Conservation (phyloP, 2,113 vertebrate genomes). For the Boulengeromyrus knoepffleri region DNA sequence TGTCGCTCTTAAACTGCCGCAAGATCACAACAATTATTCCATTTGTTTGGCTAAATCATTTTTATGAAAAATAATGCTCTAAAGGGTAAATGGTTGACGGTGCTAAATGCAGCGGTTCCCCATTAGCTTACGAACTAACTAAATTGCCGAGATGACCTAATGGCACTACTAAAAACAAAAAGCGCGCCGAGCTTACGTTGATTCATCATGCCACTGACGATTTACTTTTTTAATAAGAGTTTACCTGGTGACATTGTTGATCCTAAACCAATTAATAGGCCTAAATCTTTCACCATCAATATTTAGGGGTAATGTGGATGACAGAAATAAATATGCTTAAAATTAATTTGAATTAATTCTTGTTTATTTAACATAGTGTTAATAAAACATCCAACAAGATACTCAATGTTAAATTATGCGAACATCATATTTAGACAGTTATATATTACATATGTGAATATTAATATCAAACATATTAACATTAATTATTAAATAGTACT, state of each 20-base stretch:
- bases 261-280: background rate
- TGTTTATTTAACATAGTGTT: background rate
- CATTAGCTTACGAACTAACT: background rate
- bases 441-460: background rate
- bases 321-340: background rate
- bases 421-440: background rate
- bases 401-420: background rate
- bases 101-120: slow-evolving; percentile 39
- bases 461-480: background rate
- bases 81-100: slow-evolving; percentile 31
- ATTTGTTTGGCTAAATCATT: slow-evolving; percentile 50
- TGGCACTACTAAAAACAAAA: background rate
- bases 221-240: background rate
- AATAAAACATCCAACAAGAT: background rate
- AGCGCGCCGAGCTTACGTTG: background rate
- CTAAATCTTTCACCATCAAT: background rate
- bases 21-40: slow-evolving; percentile 53
- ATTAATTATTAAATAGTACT: background rate
- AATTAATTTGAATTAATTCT: background rate
- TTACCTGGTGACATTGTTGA: background rate
- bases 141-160: background rate
- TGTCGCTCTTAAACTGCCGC: slow-evolving; percentile 11
- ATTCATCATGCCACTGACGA: background rate
- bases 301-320: background rate
- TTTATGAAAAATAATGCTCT: slow-evolving; percentile 49